phyloP scores from a whole-genome alignment of 2,888 invertebrate genomes.

The Acleris cristana region DNA sequence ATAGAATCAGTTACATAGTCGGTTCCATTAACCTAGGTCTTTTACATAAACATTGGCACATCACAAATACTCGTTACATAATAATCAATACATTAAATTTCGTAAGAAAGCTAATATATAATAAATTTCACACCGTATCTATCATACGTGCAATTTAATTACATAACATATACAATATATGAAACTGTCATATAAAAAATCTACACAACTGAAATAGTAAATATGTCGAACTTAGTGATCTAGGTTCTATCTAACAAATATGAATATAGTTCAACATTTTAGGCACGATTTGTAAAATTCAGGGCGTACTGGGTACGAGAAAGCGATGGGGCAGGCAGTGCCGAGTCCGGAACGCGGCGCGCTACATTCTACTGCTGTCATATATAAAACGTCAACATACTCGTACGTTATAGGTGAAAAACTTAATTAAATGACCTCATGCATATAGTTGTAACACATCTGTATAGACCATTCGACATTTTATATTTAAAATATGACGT shows the following conservation, averaged over 20 bases:
- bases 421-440: too few species aligned
- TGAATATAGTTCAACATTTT: conserved; percentile 65
- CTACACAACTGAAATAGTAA: conserved; percentile 65
- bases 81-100: conserved; percentile 53
- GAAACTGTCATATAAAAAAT: conserved; percentile 75
- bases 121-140: conserved; percentile 56
- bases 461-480: too few species aligned
- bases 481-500: too few species aligned
- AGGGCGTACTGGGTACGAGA: conserved; percentile 59
- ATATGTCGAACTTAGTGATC: conserved; percentile 46
- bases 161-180: conserved; percentile 63
- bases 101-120: conserved; percentile 65
- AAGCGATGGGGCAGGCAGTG: conserved; percentile 49
- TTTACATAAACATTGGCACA: conserved; percentile 78
- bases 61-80: conserved; percentile 72
- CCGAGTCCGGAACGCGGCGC: neutral
- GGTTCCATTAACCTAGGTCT: conserved; percentile 60
- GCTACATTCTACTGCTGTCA: neutral
- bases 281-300: conserved; percentile 74
- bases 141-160: conserved; percentile 51
- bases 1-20: conserved; percentile 53
- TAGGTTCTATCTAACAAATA: conserved; percentile 60
- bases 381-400: neutral
- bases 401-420: too few species aligned
- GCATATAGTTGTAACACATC: too few species aligned